Conservation (phyloP, 2,113 vertebrate genomes). For the Tapirus terrestris region DNA sequence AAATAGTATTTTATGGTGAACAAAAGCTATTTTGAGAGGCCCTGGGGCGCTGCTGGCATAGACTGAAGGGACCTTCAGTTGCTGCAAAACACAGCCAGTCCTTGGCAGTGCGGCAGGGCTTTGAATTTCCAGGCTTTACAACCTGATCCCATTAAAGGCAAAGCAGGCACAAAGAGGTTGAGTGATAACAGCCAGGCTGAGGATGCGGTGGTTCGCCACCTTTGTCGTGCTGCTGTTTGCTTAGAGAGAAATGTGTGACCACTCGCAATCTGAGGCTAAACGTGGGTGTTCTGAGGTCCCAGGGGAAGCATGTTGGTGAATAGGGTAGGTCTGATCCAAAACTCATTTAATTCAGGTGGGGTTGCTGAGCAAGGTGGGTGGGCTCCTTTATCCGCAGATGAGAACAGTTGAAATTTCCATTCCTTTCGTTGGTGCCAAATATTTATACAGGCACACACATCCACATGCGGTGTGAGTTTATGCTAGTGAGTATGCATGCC, state of each 20-base stretch:
- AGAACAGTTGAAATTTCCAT: conserved; percentile 6
- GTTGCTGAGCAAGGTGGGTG: not conserved
- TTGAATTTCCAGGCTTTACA: conserved; percentile 19
- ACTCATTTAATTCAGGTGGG: not conserved
- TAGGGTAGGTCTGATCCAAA: not conserved
- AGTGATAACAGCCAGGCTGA: not conserved
- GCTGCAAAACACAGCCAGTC: not conserved
- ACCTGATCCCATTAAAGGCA: conserved; percentile 15
- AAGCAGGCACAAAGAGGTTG: not conserved
- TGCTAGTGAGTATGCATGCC: not conserved
- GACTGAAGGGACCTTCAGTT: not conserved
- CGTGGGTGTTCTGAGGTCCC: not conserved
- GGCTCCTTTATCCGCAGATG: not conserved
- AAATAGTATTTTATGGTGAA: not conserved
- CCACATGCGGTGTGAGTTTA: not conserved
- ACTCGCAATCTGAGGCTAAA: conserved; percentile 41
- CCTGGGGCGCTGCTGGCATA: not conserved
- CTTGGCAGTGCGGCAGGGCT: not conserved
- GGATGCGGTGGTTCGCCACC: not conserved
- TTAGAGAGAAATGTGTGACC: conserved; percentile 10
- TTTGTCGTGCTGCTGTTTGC: not conserved
- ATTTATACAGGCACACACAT: not conserved
- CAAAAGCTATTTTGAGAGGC: not conserved
- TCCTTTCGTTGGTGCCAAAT: not conserved
- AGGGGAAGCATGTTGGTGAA: not conserved